phyloP scores from a whole-genome alignment of 2,797 vertebrate species.

The Scarus forsteni region DNA sequence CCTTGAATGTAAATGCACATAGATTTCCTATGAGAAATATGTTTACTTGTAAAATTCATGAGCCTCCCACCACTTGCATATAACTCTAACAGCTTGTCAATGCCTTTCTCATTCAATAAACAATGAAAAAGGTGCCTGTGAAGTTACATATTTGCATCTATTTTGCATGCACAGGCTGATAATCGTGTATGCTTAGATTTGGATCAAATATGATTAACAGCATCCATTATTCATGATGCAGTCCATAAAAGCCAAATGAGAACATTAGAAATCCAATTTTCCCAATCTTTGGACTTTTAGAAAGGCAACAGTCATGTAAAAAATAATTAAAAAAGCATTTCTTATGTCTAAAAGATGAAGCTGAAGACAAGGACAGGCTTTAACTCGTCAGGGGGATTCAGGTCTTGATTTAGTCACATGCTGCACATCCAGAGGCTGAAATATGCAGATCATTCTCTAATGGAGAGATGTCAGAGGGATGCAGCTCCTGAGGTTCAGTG shows the following conservation, averaged over 20 bases:
- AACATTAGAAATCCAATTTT: constrained; percentile 18
- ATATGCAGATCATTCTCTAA: too few relatives aligned
- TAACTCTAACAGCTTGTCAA: constrained; percentile 1
- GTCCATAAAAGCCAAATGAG: constrained; percentile 22
- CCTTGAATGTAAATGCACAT: constrained; percentile 20
- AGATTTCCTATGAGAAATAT: background rate
- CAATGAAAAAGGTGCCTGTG: constrained; percentile 6
- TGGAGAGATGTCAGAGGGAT: too few relatives aligned
- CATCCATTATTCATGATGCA: constrained; percentile 54
- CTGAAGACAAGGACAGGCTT: too few relatives aligned
- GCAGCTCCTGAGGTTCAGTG: too few relatives aligned
- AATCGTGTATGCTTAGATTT: constrained; percentile 37
- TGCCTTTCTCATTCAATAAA: constrained; percentile 30
- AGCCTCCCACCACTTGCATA: background rate
- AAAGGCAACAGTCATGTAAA: background rate
- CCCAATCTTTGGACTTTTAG: constrained; percentile 5
- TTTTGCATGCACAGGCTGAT: constrained; percentile 43
- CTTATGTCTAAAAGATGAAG: background rate
- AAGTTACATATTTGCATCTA: constrained; percentile 42
- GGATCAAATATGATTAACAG: constrained; percentile 34
- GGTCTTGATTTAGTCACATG: too few relatives aligned
- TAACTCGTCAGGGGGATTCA: too few relatives aligned
- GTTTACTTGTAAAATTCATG: constrained; percentile 10
- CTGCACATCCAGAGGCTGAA: too few relatives aligned
- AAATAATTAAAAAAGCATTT: background rate